Conservation (phyloP, 2,113 vertebrate genomes). For the Hymenochirus boettgeri region DNA sequence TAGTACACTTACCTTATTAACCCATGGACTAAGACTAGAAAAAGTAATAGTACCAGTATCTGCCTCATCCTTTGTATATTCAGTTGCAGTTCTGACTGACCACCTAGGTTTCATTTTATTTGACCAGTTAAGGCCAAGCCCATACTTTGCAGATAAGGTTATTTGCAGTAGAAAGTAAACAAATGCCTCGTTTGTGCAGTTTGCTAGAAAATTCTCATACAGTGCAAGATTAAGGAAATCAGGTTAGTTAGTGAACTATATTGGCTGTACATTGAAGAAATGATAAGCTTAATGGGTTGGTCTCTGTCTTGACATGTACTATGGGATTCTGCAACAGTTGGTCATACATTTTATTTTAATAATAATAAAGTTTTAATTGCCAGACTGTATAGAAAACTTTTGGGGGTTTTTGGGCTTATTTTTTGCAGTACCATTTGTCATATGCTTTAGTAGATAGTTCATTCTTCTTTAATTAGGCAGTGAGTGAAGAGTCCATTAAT, state of each 20-base stretch:
- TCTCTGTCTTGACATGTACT: not conserved
- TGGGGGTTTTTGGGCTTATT: too few species aligned
- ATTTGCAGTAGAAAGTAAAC: constrained; percentile 25
- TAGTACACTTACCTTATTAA: constrained; percentile 48
- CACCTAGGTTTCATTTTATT: constrained; percentile 36
- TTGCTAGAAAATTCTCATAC: constrained; percentile 14
- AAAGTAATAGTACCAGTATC: constrained; percentile 43
- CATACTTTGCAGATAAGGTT: constrained; percentile 19
- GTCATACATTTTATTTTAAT: too few species aligned
- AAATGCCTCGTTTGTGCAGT: not conserved
- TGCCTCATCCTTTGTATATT: constrained; percentile 38
- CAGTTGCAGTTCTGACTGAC: not conserved
- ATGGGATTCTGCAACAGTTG: too few species aligned
- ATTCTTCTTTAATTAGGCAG: too few species aligned
- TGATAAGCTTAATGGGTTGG: not conserved
- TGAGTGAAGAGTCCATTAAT: too few species aligned
- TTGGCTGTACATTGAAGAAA: not conserved
- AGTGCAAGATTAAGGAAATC: constrained; percentile 45
- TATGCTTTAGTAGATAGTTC: too few species aligned
- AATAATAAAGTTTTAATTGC: too few species aligned
- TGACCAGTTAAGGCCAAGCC: constrained; percentile 9
- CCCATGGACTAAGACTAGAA: constrained; percentile 22
- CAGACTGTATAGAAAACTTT: too few species aligned
- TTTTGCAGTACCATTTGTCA: too few species aligned
- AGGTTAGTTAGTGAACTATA: constrained; percentile 29